Percentiles rank a stretch among this genome's conserved stretches.
Evolutionary conservation across 2,797 vertebrate genomes (phyloP).

Genomic region (Bucorvus abyssinicus): DNA sequence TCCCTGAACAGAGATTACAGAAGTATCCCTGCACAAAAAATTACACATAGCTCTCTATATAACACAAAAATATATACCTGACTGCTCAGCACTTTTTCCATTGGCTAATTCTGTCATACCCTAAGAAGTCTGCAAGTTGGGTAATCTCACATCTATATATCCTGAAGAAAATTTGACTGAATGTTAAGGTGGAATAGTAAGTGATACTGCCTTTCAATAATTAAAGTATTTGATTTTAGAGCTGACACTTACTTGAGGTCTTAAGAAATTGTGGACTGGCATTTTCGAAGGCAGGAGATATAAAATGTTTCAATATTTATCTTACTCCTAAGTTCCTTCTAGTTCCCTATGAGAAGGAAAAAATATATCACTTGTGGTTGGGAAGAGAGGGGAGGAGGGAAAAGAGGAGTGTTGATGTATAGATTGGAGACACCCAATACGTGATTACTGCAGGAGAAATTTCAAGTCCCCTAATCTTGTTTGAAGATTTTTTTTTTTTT

Average conservation of each 20-base stretch:
- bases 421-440: neutral
- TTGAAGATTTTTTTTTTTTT: conserved; percentile 11
- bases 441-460: neutral
- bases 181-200: neutral
- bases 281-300: neutral
- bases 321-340: neutral
- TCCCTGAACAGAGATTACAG: neutral
- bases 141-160: neutral
- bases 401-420: neutral
- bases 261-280: neutral
- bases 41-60: neutral
- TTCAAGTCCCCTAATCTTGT: neutral
- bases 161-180: neutral
- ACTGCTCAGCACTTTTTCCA: neutral
- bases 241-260: neutral
- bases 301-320: neutral
- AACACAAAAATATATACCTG: neutral
- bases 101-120: neutral
- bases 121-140: fast-evolving
- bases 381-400: neutral
- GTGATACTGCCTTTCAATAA: neutral
- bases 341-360: neutral
- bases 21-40: neutral
- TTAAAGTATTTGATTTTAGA: neutral
- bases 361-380: neutral